phyloP scores from a whole-genome alignment of 2,797 vertebrate genomes.

The Cynodonichthys magdalenae region DNA sequence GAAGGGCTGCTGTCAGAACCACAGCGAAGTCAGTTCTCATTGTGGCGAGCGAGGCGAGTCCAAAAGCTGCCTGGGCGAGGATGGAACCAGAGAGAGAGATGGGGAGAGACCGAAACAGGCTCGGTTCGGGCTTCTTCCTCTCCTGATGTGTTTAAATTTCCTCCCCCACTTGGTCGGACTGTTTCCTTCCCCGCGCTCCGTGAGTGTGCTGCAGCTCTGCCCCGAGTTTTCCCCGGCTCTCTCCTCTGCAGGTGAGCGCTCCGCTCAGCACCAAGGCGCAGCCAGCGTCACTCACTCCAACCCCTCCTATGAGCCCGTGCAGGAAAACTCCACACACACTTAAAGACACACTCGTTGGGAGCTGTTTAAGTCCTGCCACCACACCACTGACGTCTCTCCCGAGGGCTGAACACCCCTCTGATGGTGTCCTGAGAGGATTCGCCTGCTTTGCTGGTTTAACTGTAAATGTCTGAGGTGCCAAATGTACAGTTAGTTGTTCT shows the following conservation, averaged over 20 bases:
- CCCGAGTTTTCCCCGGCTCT: conserved; percentile 76
- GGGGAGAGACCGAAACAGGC: conserved; percentile 17
- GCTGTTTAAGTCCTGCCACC: conserved; percentile 24
- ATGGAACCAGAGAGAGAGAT: conserved; percentile 20
- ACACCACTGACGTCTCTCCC: conserved; percentile 17
- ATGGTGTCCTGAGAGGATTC: neutral
- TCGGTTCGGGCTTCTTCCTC: conserved; percentile 48
- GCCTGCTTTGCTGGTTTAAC: neutral
- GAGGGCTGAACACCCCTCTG: conserved; percentile 6
- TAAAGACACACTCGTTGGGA: conserved; percentile 80
- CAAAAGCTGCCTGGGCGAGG: conserved; percentile 56
- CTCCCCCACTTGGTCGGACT: conserved; percentile 28
- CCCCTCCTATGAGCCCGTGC: conserved; percentile 78
- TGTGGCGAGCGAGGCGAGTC: conserved; percentile 58
- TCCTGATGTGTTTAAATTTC: conserved; percentile 37
- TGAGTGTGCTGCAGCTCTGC: conserved; percentile 69
- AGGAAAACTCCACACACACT: conserved; percentile 78
- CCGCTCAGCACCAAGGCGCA: conserved; percentile 83
- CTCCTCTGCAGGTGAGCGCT: conserved; percentile 90
- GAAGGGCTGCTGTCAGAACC: conserved; percentile 75
- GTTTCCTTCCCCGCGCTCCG: conserved; percentile 51
- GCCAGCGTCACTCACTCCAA: conserved; percentile 79
- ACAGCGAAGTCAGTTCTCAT: conserved; percentile 79
- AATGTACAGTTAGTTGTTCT: too few species aligned
- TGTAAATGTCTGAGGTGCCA: too few species aligned